Evolutionary conservation across 2,888 invertebrate genomes (phyloP).

Genomic region (Odontocerum albicorne): DNA sequence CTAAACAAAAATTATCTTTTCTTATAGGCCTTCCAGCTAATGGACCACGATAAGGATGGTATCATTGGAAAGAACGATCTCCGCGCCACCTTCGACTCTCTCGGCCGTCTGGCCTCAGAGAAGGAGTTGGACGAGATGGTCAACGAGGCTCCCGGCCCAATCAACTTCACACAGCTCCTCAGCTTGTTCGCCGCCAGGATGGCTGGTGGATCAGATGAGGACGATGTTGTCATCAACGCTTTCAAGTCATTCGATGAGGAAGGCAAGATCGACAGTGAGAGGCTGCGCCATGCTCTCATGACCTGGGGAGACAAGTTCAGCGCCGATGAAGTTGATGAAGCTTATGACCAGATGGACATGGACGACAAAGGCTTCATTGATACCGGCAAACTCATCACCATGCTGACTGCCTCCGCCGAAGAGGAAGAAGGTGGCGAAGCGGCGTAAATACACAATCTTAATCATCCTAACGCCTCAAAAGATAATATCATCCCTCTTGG

Average conservation of each 20-base stretch:
- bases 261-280: slow-evolving; percentile 87
- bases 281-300: slow-evolving; percentile 88
- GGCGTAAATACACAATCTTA: slow-evolving; percentile 21
- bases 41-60: slow-evolving; percentile 95
- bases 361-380: slow-evolving; percentile 90
- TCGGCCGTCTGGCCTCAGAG: slow-evolving; percentile 86
- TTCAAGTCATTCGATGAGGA: slow-evolving; percentile 90
- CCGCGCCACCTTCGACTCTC: slow-evolving; percentile 88
- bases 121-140: slow-evolving; percentile 92
- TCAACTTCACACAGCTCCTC: slow-evolving; percentile 94
- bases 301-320: slow-evolving; percentile 93
- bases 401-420: slow-evolving; percentile 85
- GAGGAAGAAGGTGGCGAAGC: slow-evolving; percentile 71
- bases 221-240: slow-evolving; percentile 88
- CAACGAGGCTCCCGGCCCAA: slow-evolving; percentile 84
- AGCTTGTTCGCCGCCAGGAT: slow-evolving; percentile 90
- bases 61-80: slow-evolving; percentile 88
- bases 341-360: slow-evolving; percentile 90
- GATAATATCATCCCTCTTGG: slow-evolving; percentile 18
- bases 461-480: slow-evolving; percentile 14
- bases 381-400: slow-evolving; percentile 81
- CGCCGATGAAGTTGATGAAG: slow-evolving; percentile 86
- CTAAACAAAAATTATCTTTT: no score
- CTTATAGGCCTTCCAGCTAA: slow-evolving; percentile 87
- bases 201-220: slow-evolving; percentile 90